Percentiles rank a stretch among this genome's conserved stretches.
Evolutionary conservation across 2,888 invertebrate species (phyloP).

Genomic region (Tryphoninae sp.): DNA sequence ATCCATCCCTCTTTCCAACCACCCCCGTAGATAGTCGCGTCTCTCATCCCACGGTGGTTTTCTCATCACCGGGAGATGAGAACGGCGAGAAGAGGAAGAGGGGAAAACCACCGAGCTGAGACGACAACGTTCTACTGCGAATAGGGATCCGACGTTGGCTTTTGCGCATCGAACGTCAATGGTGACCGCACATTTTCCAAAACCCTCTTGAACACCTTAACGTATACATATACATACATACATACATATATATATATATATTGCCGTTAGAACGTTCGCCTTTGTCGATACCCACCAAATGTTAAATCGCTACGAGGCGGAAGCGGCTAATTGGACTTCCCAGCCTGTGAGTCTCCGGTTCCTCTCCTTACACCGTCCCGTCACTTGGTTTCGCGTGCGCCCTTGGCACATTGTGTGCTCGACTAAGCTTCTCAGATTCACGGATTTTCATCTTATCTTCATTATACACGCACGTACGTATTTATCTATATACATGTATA

Average conservation of each 20-base stretch:
- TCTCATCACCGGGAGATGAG: background rate
- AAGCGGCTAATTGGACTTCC: slow-evolving; percentile 42
- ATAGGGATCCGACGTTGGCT: background rate
- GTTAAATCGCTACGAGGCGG: slow-evolving; percentile 32
- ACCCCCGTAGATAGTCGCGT: background rate
- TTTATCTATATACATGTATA: background rate
- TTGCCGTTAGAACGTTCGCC: background rate
- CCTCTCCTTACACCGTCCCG: background rate
- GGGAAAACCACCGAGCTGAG: slow-evolving; percentile 4
- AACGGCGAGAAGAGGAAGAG: background rate
- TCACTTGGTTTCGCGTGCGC: background rate
- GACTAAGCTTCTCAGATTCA: slow-evolving; percentile 9
- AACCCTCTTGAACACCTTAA: background rate
- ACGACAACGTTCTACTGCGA: slow-evolving; percentile 6
- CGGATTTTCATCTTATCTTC: background rate
- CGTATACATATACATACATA: background rate
- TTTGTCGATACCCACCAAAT: slow-evolving; percentile 41
- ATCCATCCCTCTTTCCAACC: slow-evolving; percentile 3
- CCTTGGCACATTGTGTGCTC: slow-evolving; percentile 1
- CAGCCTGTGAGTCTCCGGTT: background rate
- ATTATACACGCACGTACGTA: background rate
- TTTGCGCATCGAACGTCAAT: slow-evolving; percentile 1
- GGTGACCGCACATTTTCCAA: background rate
- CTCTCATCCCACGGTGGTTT: slow-evolving; percentile 14
- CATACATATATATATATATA: background rate